phyloP scores from a whole-genome alignment of 2,888 invertebrate genomes.

The Chrysomela aeneicollis region DNA sequence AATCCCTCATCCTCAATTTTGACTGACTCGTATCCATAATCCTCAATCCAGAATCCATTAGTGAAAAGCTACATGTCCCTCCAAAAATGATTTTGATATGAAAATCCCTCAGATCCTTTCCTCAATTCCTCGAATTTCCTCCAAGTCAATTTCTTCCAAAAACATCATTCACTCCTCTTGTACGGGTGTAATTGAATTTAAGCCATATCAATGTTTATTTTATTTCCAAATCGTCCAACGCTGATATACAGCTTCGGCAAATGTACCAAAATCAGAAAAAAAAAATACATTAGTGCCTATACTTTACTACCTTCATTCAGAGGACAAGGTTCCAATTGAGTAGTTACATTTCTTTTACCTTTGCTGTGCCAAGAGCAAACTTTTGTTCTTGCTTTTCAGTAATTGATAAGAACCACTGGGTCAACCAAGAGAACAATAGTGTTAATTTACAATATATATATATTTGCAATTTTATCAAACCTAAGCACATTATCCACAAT shows the following conservation, averaged over 20 bases:
- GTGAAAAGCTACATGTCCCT: slow-evolving; percentile 28
- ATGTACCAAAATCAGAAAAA: slow-evolving; percentile 47
- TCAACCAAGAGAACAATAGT: not conserved
- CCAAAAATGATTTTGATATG: slow-evolving; percentile 21
- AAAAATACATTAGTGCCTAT: slow-evolving; percentile 45
- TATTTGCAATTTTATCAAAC: too few relatives aligned
- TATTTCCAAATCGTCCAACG: slow-evolving; percentile 49
- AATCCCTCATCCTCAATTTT: slow-evolving; percentile 4
- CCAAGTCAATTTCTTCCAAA: slow-evolving; percentile 36
- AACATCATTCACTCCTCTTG: slow-evolving; percentile 41
- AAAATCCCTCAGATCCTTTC: slow-evolving; percentile 24
- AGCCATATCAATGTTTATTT: slow-evolving; percentile 41
- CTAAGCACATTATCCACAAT: too few relatives aligned
- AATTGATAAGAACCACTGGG: not conserved
- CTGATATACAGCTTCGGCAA: slow-evolving; percentile 49
- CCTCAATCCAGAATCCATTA: slow-evolving; percentile 22
- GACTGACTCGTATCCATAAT: slow-evolving; percentile 24
- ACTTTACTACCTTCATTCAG: slow-evolving; percentile 29
- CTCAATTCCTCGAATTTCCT: slow-evolving; percentile 28
- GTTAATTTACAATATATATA: too few relatives aligned
- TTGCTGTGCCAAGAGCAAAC: slow-evolving; percentile 13
- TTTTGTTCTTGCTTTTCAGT: not conserved
- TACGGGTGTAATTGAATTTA: slow-evolving; percentile 38
- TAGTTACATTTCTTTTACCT: slow-evolving; percentile 17
- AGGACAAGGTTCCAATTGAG: not conserved